These are phyloP conservation scores for Colletes latitarsis DNA, from an alignment of 1,140 invertebrate species.

Conservation along the genomic window DNA sequence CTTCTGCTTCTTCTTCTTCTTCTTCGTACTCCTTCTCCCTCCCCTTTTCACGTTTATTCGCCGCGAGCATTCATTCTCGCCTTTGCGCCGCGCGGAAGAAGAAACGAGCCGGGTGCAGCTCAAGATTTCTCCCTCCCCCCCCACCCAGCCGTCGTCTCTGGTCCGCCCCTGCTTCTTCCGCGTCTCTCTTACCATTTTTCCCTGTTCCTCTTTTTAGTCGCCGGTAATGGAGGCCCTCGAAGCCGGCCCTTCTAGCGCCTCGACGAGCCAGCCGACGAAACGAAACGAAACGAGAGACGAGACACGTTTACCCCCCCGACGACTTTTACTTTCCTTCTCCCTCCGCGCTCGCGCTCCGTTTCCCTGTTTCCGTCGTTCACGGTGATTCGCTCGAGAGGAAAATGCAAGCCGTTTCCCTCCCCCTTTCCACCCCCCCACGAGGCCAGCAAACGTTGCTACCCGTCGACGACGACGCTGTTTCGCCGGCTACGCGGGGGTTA, in stretches of 20 bases:
- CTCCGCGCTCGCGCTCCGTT: slow-evolving; percentile 8
- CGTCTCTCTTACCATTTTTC: slow-evolving; percentile 34
- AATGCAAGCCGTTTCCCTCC: slow-evolving; percentile 60
- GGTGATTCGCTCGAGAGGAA: slow-evolving; percentile 73
- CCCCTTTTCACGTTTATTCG: slow-evolving; percentile 4
- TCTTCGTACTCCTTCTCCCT: neutral
- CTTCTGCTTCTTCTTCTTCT: slow-evolving; percentile 9
- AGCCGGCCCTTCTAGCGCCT: slow-evolving; percentile 70
- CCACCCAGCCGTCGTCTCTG: no score
- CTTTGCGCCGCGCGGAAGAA: slow-evolving; percentile 39
- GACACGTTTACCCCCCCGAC: slow-evolving; percentile 49
- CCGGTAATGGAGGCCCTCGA: slow-evolving; percentile 76
- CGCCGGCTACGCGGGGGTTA: neutral
- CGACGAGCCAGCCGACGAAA: slow-evolving; percentile 68
- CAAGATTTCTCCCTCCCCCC: slow-evolving; percentile 10
- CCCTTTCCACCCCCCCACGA: neutral
- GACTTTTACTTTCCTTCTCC: slow-evolving; percentile 36
- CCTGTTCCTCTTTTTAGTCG: slow-evolving; percentile 66
- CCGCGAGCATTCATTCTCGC: slow-evolving; percentile 29
- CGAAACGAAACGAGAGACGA: slow-evolving; percentile 71
- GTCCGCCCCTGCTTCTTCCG: slow-evolving; percentile 52
- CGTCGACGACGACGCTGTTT: neutral
- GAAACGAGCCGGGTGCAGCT: slow-evolving; percentile 41
- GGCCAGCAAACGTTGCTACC: neutral
- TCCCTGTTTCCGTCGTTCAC: slow-evolving; percentile 21